Evolutionary conservation across 2,888 invertebrate genomes (phyloP).

Genomic region (Acrobasis repandana): DNA sequence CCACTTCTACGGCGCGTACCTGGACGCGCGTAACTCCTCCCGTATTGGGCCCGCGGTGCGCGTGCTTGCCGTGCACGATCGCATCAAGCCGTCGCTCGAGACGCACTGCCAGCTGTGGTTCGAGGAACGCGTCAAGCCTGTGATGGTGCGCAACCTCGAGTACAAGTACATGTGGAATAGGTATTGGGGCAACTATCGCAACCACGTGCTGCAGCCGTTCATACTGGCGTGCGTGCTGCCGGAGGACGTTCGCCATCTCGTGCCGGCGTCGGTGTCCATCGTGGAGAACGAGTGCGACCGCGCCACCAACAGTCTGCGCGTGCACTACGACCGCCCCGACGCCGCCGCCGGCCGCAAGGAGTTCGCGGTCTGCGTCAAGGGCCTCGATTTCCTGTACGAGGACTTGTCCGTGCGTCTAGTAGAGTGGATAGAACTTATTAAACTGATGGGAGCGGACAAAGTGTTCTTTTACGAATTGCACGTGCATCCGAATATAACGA

Average conservation of each 20-base stretch:
- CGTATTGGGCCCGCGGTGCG: conserved; percentile 92
- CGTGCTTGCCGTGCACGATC: conserved; percentile 94
- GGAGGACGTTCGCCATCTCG: conserved; percentile 85
- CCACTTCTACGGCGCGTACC: conserved; percentile 94
- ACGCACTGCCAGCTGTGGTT: conserved; percentile 96
- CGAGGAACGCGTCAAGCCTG: conserved; percentile 91
- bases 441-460: conserved; percentile 94
- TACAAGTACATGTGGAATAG: conserved; percentile 97
- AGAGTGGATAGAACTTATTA: conserved; percentile 96
- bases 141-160: conserved; percentile 91
- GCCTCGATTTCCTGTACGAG: conserved; percentile 95
- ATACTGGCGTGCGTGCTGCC: conserved; percentile 95
- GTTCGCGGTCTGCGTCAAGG: conserved; percentile 97
- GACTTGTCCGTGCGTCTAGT: conserved; percentile 94
- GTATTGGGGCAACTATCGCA: conserved; percentile 97
- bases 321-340: conserved; percentile 89
- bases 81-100: conserved; percentile 91
- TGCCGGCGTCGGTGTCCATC: conserved; percentile 92
- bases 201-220: conserved; percentile 95
- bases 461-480: conserved; percentile 95
- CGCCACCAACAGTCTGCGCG: conserved; percentile 91
- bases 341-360: conserved; percentile 84
- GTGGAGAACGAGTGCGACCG: conserved; percentile 93
- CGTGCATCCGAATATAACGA: conserved; percentile 96
- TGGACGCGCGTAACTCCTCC: conserved; percentile 90